phyloP scores from a whole-genome alignment of 2,113 vertebrate species.

The Phylloscopus trochiloides region DNA sequence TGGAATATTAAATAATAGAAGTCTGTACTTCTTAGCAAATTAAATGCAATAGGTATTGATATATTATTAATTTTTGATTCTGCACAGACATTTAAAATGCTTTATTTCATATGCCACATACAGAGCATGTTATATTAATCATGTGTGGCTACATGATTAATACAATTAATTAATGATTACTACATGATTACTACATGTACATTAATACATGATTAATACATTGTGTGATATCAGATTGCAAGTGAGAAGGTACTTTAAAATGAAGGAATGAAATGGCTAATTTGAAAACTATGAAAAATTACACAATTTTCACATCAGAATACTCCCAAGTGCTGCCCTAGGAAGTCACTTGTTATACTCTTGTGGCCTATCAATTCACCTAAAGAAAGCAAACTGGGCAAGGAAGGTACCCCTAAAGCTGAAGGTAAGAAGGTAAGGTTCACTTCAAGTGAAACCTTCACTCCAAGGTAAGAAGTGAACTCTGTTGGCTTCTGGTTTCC shows the following conservation, averaged over 20 bases:
- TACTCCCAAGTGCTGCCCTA: background rate
- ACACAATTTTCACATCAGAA: background rate
- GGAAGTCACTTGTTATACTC: background rate
- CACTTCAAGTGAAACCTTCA: no score
- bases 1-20: background rate
- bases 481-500: background rate
- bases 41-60: background rate
- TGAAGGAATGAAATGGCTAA: background rate
- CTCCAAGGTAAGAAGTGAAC: background rate
- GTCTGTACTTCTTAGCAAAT: background rate
- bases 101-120: background rate
- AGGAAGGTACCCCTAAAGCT: background rate
- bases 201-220: background rate
- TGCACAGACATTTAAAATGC: background rate
- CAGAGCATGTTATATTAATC: accelerated
- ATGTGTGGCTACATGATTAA: no score
- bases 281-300: accelerated
- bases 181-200: no score
- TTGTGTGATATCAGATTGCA: background rate
- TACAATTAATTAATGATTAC: no score
- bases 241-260: background rate
- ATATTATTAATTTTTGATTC: background rate
- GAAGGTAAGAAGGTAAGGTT: no score
- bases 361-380: background rate
- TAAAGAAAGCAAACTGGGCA: background rate